These are phyloP conservation scores for Stercorarius parasiticus DNA, from an alignment of 2,113 vertebrate species.

Conservation along the genomic window DNA sequence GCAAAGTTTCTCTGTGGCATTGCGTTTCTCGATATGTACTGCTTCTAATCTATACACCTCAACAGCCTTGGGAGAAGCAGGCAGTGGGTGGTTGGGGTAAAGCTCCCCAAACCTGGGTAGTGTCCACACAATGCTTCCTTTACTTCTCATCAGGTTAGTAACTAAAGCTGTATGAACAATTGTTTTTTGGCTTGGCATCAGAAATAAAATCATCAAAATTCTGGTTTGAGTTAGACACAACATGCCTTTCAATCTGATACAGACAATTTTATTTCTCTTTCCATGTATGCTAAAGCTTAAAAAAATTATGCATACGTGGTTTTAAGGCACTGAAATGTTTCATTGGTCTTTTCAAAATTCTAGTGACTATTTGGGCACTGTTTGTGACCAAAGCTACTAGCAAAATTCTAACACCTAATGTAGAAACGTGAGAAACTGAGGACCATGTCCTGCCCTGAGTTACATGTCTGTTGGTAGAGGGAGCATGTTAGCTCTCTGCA, in stretches of 20 bases:
- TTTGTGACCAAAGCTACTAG: not conserved
- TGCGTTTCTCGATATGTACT: not conserved
- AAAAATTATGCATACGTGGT: accelerated
- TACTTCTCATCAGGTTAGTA: not conserved
- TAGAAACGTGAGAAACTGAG: not conserved
- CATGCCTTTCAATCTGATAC: not conserved
- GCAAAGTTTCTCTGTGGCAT: not conserved
- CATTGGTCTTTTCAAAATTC: not conserved
- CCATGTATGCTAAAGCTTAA: not conserved
- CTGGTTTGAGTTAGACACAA: not conserved
- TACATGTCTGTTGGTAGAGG: not conserved
- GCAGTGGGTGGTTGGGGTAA: not conserved
- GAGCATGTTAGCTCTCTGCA: not conserved
- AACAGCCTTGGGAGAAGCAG: not conserved
- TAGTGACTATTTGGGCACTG: too few species aligned
- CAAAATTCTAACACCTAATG: not conserved
- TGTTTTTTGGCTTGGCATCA: not conserved
- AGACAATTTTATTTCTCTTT: not conserved
- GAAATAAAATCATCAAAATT: not conserved
- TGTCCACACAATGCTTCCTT: not conserved
- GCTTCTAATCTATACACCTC: not conserved
- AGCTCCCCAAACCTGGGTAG: not conserved
- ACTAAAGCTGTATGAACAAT: not conserved
- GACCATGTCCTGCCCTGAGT: not conserved
- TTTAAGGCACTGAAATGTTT: not conserved